Evolutionary conservation across 2,888 invertebrate genomes (phyloP).

Genomic region (Eilema caniola): DNA sequence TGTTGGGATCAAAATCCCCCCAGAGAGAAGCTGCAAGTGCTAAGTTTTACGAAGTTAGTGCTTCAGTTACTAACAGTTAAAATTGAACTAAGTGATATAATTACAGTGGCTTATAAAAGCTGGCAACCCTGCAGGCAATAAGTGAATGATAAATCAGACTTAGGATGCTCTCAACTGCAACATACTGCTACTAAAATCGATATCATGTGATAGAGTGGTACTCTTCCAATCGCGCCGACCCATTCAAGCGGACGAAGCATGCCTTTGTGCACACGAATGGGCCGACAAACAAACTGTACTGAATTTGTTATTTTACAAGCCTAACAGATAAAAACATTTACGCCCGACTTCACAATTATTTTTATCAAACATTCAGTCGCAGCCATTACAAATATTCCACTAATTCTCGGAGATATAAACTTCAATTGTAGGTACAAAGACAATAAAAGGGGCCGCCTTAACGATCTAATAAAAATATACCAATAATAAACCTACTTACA

Average conservation of each 20-base stretch:
- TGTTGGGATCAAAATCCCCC: too few relatives aligned
- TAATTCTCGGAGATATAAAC: conserved; percentile 36
- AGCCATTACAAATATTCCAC: conserved; percentile 24
- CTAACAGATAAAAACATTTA: background rate
- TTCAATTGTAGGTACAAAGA: conserved; percentile 42
- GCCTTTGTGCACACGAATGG: conserved; percentile 1
- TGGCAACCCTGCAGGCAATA: background rate
- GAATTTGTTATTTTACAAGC: background rate
- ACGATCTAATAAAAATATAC: conserved; percentile 35
- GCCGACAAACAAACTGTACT: background rate
- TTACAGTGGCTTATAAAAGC: background rate
- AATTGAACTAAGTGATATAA: too few relatives aligned
- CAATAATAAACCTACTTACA: conserved; percentile 45
- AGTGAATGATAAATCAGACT: background rate
- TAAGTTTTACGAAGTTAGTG: too few relatives aligned
- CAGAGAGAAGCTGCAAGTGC: too few relatives aligned
- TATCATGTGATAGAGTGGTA: background rate
- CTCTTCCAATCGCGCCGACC: background rate
- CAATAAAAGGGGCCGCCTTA: conserved; percentile 37
- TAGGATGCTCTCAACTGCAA: background rate
- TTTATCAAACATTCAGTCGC: background rate
- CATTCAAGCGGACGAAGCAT: background rate
- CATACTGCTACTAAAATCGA: background rate
- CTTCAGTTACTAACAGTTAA: too few relatives aligned
- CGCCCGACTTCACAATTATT: background rate